These are phyloP conservation scores for Penaeus monodon DNA, from an alignment of 2,888 invertebrate species.

Conservation along the genomic window DNA sequence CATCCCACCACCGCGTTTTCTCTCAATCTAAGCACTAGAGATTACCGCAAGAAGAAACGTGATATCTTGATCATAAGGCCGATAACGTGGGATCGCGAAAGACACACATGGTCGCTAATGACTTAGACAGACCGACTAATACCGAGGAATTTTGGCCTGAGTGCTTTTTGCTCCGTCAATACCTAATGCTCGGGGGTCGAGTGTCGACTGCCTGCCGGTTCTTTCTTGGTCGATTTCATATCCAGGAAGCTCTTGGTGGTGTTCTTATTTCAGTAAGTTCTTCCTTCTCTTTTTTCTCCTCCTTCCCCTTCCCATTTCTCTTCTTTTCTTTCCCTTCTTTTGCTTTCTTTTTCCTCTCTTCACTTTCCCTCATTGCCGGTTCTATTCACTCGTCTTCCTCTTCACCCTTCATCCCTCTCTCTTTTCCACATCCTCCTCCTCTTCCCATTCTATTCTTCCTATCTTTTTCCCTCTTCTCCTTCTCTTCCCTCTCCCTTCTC, in stretches of 20 bases:
- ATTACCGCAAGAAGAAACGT: no score
- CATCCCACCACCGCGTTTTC: no score
- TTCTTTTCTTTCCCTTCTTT: background rate
- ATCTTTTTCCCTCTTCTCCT: background rate
- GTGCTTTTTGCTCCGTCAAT: background rate
- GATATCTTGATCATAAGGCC: no score
- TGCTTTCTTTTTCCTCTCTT: background rate
- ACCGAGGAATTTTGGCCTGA: no score
- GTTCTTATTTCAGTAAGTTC: background rate
- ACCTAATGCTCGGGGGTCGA: background rate
- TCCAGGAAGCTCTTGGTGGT: no score
- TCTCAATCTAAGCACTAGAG: no score
- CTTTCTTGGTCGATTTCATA: no score
- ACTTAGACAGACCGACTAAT: no score
- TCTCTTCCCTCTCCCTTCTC: conserved; percentile 6
- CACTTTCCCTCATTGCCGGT: background rate
- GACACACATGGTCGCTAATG: no score
- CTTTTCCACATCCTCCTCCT: background rate
- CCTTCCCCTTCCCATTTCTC: background rate
- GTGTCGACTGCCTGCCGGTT: no score
- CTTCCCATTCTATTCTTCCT: background rate
- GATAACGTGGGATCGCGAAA: no score
- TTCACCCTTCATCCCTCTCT: background rate
- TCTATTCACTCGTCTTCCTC: background rate
- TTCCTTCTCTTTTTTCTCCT: background rate